Evolutionary conservation across 2,797 vertebrate genomes (phyloP).

Genomic region (Microcaecilia unicolor): DNA sequence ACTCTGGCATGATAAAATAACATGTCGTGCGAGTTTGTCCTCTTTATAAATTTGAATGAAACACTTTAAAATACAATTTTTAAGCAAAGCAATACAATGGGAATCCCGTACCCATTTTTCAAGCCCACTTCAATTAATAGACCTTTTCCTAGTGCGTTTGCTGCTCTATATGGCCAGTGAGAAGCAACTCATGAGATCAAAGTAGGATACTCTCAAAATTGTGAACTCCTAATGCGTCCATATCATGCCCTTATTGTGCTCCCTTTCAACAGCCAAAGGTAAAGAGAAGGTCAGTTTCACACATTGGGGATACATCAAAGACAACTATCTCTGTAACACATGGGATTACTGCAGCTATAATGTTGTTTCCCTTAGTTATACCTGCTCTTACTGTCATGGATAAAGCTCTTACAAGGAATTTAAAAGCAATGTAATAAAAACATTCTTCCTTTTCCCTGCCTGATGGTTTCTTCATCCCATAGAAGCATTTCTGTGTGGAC

Average conservation of each 20-base stretch:
- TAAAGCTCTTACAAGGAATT: slow-evolving; percentile 6
- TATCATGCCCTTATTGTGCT: slow-evolving; percentile 15
- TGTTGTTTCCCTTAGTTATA: slow-evolving; percentile 12
- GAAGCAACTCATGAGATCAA: slow-evolving; percentile 44
- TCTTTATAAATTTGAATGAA: slow-evolving; percentile 49
- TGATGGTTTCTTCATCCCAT: too few relatives aligned
- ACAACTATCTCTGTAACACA: slow-evolving; percentile 17
- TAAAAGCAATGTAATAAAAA: too few relatives aligned
- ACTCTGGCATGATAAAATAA: too few relatives aligned
- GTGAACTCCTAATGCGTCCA: slow-evolving; percentile 6
- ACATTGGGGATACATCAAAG: slow-evolving; percentile 23
- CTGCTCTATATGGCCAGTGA: slow-evolving; percentile 30
- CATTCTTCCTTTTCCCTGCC: too few relatives aligned
- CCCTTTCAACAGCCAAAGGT: slow-evolving; percentile 13
- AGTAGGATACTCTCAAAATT: slow-evolving; percentile 25
- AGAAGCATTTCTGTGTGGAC: too few relatives aligned
- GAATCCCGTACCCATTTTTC: slow-evolving; percentile 35
- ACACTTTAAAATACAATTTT: too few relatives aligned
- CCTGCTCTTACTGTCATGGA: not conserved
- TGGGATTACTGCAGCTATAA: slow-evolving; percentile 25
- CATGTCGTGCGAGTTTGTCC: slow-evolving; percentile 30
- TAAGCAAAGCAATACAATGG: slow-evolving; percentile 46
- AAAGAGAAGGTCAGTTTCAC: slow-evolving; percentile 11
- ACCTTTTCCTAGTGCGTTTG: slow-evolving; percentile 16
- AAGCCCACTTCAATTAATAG: slow-evolving; percentile 34